Base-by-base conservation (phyloP, 2,888 invertebrate genomes). In the Atrina japonica region DNA sequence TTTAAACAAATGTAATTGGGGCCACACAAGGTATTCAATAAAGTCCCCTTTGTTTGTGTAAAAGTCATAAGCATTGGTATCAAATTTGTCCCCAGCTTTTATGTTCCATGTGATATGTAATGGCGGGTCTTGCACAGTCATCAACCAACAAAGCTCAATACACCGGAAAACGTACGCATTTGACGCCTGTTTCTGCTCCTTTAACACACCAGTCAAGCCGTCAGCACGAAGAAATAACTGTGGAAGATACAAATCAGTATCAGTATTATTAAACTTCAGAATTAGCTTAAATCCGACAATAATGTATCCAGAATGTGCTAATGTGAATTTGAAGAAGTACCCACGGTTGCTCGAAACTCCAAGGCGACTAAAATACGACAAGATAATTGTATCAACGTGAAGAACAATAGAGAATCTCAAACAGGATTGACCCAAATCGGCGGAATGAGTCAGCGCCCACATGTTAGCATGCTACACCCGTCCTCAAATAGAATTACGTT, bases 11-110 rank as follows among this genome's bases (percentile, higher is more conserved):
- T 66, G 55, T 14, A 70, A 40, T 55, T 66, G 45, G 2, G 70
- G 70, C 70, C 70, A 70, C n/a, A 70, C 70, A 14, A 70, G 23
- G 40, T 55, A 66, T 49, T 70, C 66, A 5, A 60, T 59, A 40
- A 52, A 66, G 5, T 60, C 49, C 9, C 70, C 70, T 23, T 47
- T 52, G 5, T 55, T 49, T 18, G 70, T 66, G 43, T 60, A 70
- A 35, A 45, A 45, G 25, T 55, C 45, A 23, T 61, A 66, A 1
- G 25, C 29, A 7, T 18, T 56, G 2, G 21, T 56, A n/a, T 70
- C 70, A n/a, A 66, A 47, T 14, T 23, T 30, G 6, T 66, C 70
- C 14, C 70, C 70, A 3, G 61, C 49, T 49, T 61, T 59, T 9
- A 70, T 47, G 23, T 50, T 21, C 41, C 61, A 47, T 7, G 40